Percentiles rank a stretch among this genome's conserved stretches.
phyloP scores from a whole-genome alignment of 2,113 vertebrate genomes.

The Gulo gulo region DNA sequence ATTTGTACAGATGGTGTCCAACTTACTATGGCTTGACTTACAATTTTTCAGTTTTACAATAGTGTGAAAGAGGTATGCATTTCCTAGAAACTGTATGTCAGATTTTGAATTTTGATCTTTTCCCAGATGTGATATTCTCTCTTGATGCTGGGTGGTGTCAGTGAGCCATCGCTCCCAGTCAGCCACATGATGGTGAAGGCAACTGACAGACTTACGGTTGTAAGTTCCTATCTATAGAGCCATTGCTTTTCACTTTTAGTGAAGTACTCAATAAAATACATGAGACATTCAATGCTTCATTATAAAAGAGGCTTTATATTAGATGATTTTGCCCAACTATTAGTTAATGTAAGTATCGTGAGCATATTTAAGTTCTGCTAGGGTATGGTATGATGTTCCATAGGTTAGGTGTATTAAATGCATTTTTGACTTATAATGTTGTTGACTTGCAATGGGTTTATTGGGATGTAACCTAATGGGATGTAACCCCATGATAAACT shows the following conservation, averaged over 20 bases:
- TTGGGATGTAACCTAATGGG: neutral
- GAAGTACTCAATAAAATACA: neutral
- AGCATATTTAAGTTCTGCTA: neutral
- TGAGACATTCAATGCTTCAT: neutral
- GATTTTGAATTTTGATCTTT: neutral
- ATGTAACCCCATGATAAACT: neutral
- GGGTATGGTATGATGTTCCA: neutral
- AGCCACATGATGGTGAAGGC: neutral
- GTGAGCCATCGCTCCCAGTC: neutral
- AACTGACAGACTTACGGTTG: neutral
- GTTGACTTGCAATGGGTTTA: neutral
- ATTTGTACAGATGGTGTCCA: neutral
- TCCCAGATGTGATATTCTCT: neutral
- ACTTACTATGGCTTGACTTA: neutral
- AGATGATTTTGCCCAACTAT: neutral
- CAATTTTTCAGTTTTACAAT: neutral
- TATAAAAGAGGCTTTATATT: neutral
- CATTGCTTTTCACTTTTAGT: neutral
- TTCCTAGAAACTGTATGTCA: neutral
- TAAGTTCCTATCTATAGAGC: neutral
- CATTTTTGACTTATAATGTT: neutral
- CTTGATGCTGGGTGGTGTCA: neutral
- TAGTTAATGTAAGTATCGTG: neutral
- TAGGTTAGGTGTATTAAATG: neutral
- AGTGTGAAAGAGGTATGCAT: neutral